Evolutionary conservation across 2,888 invertebrate genomes (phyloP).

Genomic region (Agonopterix arenella): DNA sequence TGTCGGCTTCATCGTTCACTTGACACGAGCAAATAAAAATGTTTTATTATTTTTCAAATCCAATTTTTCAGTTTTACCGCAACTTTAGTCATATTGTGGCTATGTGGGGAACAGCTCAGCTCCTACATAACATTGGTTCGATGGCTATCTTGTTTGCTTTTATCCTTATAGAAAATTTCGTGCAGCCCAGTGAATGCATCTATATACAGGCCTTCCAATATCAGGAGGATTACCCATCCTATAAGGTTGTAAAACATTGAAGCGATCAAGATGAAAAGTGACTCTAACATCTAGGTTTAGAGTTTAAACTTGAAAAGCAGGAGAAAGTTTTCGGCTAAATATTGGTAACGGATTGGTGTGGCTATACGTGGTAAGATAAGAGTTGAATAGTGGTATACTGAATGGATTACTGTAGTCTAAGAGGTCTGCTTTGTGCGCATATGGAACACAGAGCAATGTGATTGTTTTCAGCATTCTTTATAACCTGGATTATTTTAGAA

Average conservation of each 20-base stretch:
- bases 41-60: conserved; percentile 40
- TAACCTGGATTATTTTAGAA: no score
- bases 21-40: conserved; percentile 43
- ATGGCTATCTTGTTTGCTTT: conserved; percentile 75
- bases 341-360: conserved; percentile 71
- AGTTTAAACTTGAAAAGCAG: conserved; percentile 32
- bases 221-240: conserved; percentile 66
- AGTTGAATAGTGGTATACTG: conserved; percentile 67
- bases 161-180: conserved; percentile 76
- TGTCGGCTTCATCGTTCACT: conserved; percentile 38
- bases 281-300: conserved; percentile 29
- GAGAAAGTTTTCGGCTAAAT: conserved; percentile 63
- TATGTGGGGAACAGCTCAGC: conserved; percentile 5
- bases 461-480: no score
- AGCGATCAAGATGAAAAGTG: conserved; percentile 25
- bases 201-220: conserved; percentile 67
- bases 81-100: conserved; percentile 4
- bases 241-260: conserved; percentile 58
- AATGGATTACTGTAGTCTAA: conserved; percentile 50
- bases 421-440: conserved; percentile 44
- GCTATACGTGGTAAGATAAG: conserved; percentile 67
- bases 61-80: conserved; percentile 23
- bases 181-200: conserved; percentile 72
- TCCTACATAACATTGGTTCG: conserved; percentile 52
- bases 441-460: no score